A percentile compares a stretch with the other conserved stretches of the same genome.
These are phyloP conservation scores for Puntigrus tetrazona DNA, from an alignment of 2,113 vertebrate species.

Conservation along the genomic window DNA sequence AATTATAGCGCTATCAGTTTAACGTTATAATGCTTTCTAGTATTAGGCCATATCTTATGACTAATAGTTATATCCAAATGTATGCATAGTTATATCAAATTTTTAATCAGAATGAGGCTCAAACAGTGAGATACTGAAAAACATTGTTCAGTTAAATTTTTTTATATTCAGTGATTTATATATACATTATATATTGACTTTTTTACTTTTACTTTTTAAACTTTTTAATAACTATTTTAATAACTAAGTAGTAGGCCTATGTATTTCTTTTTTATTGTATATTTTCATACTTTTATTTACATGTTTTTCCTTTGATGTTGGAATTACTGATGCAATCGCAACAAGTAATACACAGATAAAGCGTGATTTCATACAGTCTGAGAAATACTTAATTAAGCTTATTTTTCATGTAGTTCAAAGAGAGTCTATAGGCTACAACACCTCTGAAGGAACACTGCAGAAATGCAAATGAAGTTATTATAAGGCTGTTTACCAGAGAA, in stretches of 20 bases:
- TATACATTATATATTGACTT: neutral
- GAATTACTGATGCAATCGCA: neutral
- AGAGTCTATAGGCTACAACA: neutral
- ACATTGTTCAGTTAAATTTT: no score
- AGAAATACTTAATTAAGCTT: neutral
- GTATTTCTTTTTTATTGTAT: neutral
- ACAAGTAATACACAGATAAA: slow-evolving; percentile 1
- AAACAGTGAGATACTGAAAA: neutral
- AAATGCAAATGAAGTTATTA: neutral
- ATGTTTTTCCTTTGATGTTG: slow-evolving; percentile 5
- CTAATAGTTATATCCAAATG: neutral
- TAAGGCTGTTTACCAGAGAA: neutral
- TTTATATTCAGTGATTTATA: neutral
- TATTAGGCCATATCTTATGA: no score
- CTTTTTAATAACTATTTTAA: neutral
- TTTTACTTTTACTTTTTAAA: no score
- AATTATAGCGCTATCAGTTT: neutral
- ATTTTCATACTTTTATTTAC: neutral
- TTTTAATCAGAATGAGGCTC: no score
- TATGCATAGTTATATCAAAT: neutral
- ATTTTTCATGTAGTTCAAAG: slow-evolving; percentile 1
- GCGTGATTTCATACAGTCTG: neutral
- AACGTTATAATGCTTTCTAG: no score
- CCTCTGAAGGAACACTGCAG: neutral
- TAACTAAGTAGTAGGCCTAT: neutral